Evolutionary conservation across 1,140 invertebrate genomes (phyloP), one percentile per base, ranked within the genome.

Genomic region (Atta texana): DNA sequence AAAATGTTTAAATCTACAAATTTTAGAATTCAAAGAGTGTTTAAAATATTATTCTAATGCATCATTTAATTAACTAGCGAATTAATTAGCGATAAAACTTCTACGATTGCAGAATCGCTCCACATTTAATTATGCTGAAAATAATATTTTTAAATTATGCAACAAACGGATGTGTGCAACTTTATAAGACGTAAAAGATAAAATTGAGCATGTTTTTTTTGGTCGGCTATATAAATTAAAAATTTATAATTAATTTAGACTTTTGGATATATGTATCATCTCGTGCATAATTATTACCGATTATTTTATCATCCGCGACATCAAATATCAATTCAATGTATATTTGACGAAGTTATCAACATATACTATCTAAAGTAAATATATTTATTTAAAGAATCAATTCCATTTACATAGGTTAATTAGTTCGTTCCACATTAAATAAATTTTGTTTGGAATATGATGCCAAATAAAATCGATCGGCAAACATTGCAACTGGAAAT

Each of bases 91-190:
- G 6, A 21, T 39, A n/a, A 39, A 64, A 55, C n/a, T 34, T 66
- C 5, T 16, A 53, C 51, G 18, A 64, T 72, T 16, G 44, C 59
- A 18, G 24, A 28, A 68, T 64, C 24, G 21, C n/a, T 12, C 21
- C 34, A 24, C 66, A 53, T 44, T 82, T 87, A 82, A 87, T 75
- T 51, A 51, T 34, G 53, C 12, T 16, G 57, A 53, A 80, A 69
- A 12, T 39, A 81, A 71, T 74, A 51, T 66, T 87, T 87, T 21
- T 49, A 39, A 81, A 72, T 86, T 72, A 77, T 66, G 49, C 21
- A 86, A 86, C 57, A 63, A 69, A 44, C 34, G 55, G 6, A 18
- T 8, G 31, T 8, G 5, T 8, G n/a, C 44, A 61, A 61, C 55
- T 59, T n/a, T 4, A 34, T 21, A 12, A 76, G 14, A 49, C 16